phyloP scores from a whole-genome alignment of 2,113 vertebrate genomes.

The Choloepus hoffmanni region DNA sequence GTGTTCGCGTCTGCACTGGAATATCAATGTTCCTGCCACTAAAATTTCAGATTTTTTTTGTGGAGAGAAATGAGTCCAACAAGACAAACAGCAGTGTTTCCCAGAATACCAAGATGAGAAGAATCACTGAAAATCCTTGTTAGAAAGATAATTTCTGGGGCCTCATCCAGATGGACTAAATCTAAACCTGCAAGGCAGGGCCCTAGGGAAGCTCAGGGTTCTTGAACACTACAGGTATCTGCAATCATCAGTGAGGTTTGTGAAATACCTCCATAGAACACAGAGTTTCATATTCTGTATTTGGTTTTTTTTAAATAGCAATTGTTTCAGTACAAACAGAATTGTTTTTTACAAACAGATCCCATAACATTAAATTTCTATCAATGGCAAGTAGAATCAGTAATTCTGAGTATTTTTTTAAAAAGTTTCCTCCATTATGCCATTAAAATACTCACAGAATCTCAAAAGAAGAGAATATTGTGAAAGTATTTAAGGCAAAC shows the following conservation, averaged over 20 bases:
- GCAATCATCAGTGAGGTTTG: neutral
- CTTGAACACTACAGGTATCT: neutral
- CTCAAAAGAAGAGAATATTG: neutral
- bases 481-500: constrained; percentile 31
- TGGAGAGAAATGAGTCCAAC: neutral
- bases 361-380: neutral
- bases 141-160: neutral
- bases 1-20: neutral
- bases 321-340: neutral
- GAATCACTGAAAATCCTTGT: neutral
- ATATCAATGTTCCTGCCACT: neutral
- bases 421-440: neutral
- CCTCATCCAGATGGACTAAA: neutral
- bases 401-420: neutral
- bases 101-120: neutral
- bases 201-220: neutral
- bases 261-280: neutral
- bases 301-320: neutral
- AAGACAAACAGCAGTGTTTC: neutral
- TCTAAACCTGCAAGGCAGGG: neutral
- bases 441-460: neutral
- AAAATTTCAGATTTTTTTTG: neutral
- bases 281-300: neutral
- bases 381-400: neutral
- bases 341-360: neutral